Evolutionary conservation across 2,113 vertebrate genomes (phyloP).

Genomic region (Saguinus midas): DNA sequence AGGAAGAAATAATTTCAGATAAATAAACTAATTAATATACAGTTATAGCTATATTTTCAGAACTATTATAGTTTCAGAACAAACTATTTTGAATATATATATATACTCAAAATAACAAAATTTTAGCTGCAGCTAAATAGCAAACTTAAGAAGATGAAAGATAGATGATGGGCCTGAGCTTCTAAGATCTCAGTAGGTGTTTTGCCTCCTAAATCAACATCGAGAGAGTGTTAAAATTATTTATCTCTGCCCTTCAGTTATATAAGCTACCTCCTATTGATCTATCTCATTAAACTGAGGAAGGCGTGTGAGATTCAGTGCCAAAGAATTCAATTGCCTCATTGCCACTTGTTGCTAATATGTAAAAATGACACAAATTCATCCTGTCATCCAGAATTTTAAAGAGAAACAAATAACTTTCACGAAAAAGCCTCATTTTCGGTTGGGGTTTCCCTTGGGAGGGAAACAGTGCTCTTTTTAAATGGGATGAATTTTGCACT

Average conservation of each 20-base stretch:
- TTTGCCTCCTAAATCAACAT: neutral
- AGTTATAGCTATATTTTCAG: no score
- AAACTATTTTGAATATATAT: no score
- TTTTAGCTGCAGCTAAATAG: neutral
- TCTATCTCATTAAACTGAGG: slow-evolving; percentile 45
- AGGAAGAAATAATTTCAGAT: neutral
- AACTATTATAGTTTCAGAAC: no score
- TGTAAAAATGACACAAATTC: slow-evolving; percentile 64
- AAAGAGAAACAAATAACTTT: slow-evolving; percentile 78
- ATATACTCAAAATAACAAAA: neutral
- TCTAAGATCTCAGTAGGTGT: neutral
- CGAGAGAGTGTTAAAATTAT: neutral
- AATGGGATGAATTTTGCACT: slow-evolving; percentile 75
- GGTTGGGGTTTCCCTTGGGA: slow-evolving; percentile 71
- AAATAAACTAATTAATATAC: neutral
- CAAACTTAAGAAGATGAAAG: neutral
- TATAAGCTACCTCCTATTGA: slow-evolving; percentile 4
- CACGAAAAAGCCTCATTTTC: slow-evolving; percentile 76
- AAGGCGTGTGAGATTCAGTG: neutral
- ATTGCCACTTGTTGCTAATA: slow-evolving; percentile 24
- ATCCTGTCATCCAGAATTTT: slow-evolving; percentile 71
- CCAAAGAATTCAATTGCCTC: slow-evolving; percentile 61
- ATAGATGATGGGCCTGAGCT: neutral
- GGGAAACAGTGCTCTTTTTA: slow-evolving; percentile 39
- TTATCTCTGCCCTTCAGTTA: neutral